A percentile compares a stretch with the other conserved stretches of the same genome.
Conservation (phyloP, 1,140 invertebrate genomes). For the Drosophila nikananu region DNA sequence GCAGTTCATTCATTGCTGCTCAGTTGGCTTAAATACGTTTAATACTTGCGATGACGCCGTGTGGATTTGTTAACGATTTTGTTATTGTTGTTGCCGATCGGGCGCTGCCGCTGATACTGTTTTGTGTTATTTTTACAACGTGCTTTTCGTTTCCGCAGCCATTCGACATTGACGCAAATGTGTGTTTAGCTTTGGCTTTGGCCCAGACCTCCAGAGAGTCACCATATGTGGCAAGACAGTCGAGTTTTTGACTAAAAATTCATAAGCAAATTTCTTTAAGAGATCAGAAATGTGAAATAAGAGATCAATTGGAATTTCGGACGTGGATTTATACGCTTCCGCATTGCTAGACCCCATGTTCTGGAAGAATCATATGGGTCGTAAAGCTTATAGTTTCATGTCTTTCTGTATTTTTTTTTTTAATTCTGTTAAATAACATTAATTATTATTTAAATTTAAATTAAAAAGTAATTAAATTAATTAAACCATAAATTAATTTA, state of each 20-base stretch:
- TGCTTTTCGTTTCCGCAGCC: constrained; percentile 53
- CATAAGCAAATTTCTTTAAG: constrained; percentile 53
- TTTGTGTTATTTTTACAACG: constrained; percentile 80
- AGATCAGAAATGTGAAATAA: background rate
- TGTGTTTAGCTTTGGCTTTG: constrained; percentile 39
- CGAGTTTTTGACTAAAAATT: constrained; percentile 42
- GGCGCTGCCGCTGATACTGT: constrained; percentile 27
- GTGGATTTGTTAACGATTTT: constrained; percentile 42
- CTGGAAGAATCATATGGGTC: background rate
- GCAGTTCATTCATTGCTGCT: constrained; percentile 64
- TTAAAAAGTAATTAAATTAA: background rate
- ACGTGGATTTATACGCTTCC: constrained; percentile 24
- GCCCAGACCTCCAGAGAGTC: constrained; percentile 22
- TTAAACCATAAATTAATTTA: too few relatives aligned
- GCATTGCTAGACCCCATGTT: constrained; percentile 3
- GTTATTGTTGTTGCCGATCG: constrained; percentile 39
- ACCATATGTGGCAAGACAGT: constrained; percentile 9
- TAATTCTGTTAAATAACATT: background rate
- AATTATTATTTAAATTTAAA: background rate
- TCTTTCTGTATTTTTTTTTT: too few relatives aligned
- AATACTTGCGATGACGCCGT: constrained; percentile 31
- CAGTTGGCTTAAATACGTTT: constrained; percentile 68
- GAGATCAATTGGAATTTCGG: constrained; percentile 14
- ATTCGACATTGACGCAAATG: constrained; percentile 75
- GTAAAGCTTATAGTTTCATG: background rate